Conservation (phyloP, 1,140 invertebrate genomes). For the Rhagoletis pomonella region DNA sequence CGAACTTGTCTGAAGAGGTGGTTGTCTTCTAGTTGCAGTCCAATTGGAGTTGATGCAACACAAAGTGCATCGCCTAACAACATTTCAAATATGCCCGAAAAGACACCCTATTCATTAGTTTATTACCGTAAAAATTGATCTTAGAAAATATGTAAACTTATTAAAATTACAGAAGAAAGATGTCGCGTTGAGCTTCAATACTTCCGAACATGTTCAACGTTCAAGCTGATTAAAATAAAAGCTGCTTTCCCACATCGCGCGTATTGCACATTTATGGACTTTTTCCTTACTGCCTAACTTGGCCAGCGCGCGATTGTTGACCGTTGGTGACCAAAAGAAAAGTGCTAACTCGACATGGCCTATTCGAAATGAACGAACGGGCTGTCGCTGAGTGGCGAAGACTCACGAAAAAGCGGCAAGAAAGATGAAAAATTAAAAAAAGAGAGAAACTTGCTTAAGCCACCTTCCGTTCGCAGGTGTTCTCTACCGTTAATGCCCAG, state of each 20-base stretch:
- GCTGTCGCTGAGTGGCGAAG: neutral
- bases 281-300: neutral
- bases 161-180: too few species aligned
- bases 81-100: too few species aligned
- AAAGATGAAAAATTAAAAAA: neutral
- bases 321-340: neutral
- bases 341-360: neutral
- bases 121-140: too few species aligned
- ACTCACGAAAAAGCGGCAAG: neutral
- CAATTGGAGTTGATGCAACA: too few species aligned
- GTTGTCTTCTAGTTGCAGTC: too few species aligned
- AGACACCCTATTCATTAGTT: too few species aligned
- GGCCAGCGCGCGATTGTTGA: too few species aligned
- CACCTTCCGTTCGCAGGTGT: neutral
- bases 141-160: too few species aligned
- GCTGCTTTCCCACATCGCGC: conserved; percentile 10
- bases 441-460: conserved; percentile 42
- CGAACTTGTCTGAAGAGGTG: neutral
- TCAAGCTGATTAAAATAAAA: neutral
- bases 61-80: too few species aligned
- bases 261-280: neutral
- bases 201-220: conserved; percentile 2
- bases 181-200: neutral
- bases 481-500: neutral
- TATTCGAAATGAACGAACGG: neutral